These are phyloP conservation scores for Enhydra lutris DNA, from an alignment of 2,113 vertebrate genomes.

Conservation along the genomic window DNA sequence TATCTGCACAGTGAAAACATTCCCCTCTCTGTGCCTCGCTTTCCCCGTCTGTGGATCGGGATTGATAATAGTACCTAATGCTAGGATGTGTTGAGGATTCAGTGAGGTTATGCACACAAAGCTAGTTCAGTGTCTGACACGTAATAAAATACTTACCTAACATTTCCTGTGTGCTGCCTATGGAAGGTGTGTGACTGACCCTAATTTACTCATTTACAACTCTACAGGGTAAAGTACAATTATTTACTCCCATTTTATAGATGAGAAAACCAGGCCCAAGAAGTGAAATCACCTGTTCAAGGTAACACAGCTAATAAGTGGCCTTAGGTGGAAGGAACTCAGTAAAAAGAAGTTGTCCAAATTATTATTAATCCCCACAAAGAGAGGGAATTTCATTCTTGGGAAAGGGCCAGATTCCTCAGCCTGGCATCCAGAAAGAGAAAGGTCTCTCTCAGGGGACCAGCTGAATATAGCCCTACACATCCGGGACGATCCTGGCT, in stretches of 20 bases:
- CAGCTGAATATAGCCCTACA: not conserved
- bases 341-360: not conserved
- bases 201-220: not conserved
- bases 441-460: not conserved
- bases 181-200: not conserved
- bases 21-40: not conserved
- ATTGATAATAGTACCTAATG: not conserved
- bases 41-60: not conserved
- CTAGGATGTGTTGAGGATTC: not conserved
- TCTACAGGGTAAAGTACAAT: not conserved
- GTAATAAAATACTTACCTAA: not conserved
- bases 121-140: not conserved
- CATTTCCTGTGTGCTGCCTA: not conserved
- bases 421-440: not conserved
- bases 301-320: not conserved
- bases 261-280: not conserved
- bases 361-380: not conserved
- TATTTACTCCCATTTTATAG: not conserved
- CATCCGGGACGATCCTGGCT: rapidly evolving
- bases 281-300: not conserved
- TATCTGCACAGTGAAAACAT: not conserved
- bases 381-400: not conserved
- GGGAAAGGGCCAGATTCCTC: not conserved
- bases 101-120: not conserved
- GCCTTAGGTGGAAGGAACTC: not conserved